phyloP scores from a whole-genome alignment of 2,888 invertebrate species.

The Abrostola triplasia region DNA sequence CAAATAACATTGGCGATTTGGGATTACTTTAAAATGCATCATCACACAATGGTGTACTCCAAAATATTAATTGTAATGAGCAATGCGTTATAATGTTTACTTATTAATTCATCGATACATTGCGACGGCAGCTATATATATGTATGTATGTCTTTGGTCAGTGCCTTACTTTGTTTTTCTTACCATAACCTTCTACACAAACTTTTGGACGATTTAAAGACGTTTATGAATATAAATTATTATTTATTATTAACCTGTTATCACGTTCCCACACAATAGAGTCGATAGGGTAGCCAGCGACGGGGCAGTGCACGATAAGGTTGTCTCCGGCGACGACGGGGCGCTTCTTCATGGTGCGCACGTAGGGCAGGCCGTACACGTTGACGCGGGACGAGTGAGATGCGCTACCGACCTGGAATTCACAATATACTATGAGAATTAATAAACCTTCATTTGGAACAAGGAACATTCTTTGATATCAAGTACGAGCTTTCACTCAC shows the following conservation, averaged over 20 bases:
- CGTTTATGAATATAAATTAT: not conserved
- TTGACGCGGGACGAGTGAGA: constrained; percentile 96
- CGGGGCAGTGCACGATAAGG: constrained; percentile 96
- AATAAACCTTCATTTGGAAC: not conserved
- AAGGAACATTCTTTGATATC: too few relatives aligned
- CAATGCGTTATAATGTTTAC: too few relatives aligned
- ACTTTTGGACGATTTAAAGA: not conserved
- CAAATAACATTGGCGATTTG: too few relatives aligned
- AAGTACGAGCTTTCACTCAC: too few relatives aligned
- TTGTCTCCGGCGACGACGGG: constrained; percentile 97
- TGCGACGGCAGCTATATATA: too few relatives aligned
- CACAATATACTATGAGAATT: not conserved
- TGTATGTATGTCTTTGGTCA: too few relatives aligned
- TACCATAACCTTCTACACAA: not conserved
- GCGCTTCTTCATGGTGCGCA: constrained; percentile 97
- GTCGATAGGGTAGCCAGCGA: constrained; percentile 98
- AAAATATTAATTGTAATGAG: too few relatives aligned
- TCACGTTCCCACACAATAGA: constrained; percentile 98
- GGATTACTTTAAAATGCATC: too few relatives aligned
- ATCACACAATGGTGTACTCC: too few relatives aligned
- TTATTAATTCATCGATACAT: too few relatives aligned
- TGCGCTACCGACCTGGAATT: constrained; percentile 92
- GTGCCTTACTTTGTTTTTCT: too few relatives aligned
- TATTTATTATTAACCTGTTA: constrained; percentile 74
- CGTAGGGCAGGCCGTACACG: constrained; percentile 96